Evolutionary conservation across 2,888 invertebrate genomes (phyloP), one percentile per base, ranked within the genome.

Genomic region (Coleophora deauratella): DNA sequence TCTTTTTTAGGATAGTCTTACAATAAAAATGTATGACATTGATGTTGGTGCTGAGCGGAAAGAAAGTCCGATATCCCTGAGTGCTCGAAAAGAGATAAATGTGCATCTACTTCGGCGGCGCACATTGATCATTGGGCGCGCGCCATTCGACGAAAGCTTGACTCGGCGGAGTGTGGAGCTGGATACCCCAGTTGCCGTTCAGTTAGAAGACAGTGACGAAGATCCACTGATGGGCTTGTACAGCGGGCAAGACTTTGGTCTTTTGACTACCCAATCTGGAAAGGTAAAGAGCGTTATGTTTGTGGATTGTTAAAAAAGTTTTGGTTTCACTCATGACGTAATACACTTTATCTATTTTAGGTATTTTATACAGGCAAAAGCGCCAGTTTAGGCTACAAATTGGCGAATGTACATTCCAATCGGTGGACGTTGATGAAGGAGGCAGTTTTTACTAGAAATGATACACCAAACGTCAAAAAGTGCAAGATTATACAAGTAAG

Each of bases 211-310:
- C 12, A 81, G 80, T 14, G 87, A 91, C 50, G 96, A 96, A 52
- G 95, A 96, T 55, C 96, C 96, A 55, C 88, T 94, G 1, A 80
- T 89, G 9, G 88, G 89, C 37, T 91, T 98, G 40, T 89, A 90
- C 34, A 91, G 94, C 34, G 97, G 97, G 21, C 97, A 96, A 72
- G 97, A 98, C 57, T 98, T 98, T 72, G 93, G 93, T 1, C 76
- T 98, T 33, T 86, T 97, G 3, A 90, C 91, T 56, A 96, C 96
- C 6, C 84, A 89, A n/a, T 91, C 92, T 39, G 97, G 97, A 49
- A 95, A 95, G 87, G 93, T 93, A 72, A n/a, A 21, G 3, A 7
- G 27, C 9, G 15, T 27, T 21, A 3, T 35, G 6, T 8, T 36
- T 27, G 1, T 27, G 3, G 9, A 12, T 21, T 36, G 21, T 21